Evolutionary conservation across 23 tunicate species (phyloP).

Genomic region (Pegea sp.): DNA sequence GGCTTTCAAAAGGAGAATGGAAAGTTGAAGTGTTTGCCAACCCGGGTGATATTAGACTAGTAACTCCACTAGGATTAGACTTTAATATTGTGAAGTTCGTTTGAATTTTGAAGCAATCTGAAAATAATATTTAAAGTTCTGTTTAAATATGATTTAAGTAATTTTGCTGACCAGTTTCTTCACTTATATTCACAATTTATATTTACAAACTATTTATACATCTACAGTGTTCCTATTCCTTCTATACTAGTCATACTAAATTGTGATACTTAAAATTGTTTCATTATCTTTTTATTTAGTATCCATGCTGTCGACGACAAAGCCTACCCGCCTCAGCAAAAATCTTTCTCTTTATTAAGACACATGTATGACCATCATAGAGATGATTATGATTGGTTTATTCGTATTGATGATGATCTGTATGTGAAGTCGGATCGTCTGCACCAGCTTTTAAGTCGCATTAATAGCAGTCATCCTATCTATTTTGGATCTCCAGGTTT

Average conservation of each 20-base stretch:
- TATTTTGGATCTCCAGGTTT: conserved; percentile 85
- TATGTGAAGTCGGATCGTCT: conserved; percentile 40
- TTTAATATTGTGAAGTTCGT: conserved; percentile 50
- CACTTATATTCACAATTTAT: no score
- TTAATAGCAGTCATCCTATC: conserved; percentile 64
- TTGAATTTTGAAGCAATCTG: neutral
- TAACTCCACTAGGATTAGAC: conserved; percentile 38
- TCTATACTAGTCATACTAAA: no score
- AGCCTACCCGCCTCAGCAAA: conserved; percentile 93
- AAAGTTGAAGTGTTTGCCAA: conserved; percentile 80
- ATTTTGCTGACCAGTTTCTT: no score
- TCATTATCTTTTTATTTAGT: conserved; percentile 7
- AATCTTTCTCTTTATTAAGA: conserved; percentile 46
- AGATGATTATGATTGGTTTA: conserved; percentile 78
- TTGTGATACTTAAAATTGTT: no score
- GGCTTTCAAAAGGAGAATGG: conserved; percentile 86
- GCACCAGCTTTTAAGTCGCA: conserved; percentile 14
- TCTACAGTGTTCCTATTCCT: no score
- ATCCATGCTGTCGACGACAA: conserved; percentile 76
- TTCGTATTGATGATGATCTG: conserved; percentile 79
- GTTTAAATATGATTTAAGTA: no score
- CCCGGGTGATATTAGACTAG: conserved; percentile 13
- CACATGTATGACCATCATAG: conserved; percentile 78
- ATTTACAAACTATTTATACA: no score
- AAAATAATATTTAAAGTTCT: no score